A percentile compares a stretch with the other conserved stretches of the same genome.
These are phyloP conservation scores for Bradynema listronoti DNA, from an alignment of 1,140 invertebrate species.

Conservation along the genomic window DNA sequence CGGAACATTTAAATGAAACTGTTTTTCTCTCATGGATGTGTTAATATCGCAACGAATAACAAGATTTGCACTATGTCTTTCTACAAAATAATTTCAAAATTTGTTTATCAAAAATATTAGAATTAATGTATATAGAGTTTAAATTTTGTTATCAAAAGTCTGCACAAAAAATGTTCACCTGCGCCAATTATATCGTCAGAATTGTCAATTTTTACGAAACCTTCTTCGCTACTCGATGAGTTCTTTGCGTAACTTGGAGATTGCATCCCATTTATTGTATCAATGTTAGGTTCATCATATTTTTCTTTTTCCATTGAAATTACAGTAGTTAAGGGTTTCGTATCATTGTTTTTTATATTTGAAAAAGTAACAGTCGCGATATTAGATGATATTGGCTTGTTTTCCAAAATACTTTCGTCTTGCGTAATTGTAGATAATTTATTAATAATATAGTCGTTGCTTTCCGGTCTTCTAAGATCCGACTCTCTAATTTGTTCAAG, in stretches of 20 bases:
- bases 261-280: no score
- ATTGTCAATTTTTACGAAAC: constrained; percentile 32
- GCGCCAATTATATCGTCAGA: constrained; percentile 1
- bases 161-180: neutral
- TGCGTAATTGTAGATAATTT: no score
- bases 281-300: no score
- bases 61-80: neutral
- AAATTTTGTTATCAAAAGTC: neutral
- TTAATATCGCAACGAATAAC: neutral
- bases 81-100: neutral
- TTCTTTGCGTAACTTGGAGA: constrained; percentile 19
- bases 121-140: neutral
- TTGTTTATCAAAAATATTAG: neutral
- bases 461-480: no score
- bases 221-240: constrained; percentile 35
- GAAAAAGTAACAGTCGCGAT: no score
- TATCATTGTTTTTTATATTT: no score
- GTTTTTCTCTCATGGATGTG: neutral
- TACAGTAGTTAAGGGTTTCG: no score
- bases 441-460: no score
- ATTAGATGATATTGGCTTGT: no score
- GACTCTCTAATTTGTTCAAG: no score
- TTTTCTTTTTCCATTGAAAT: no score
- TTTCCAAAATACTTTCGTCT: no score
- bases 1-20: constrained; percentile 2